A percentile compares a stretch with the other conserved stretches of the same genome.
Conservation (phyloP, 2,113 vertebrate species). For the Amphilophus citrinellus region DNA sequence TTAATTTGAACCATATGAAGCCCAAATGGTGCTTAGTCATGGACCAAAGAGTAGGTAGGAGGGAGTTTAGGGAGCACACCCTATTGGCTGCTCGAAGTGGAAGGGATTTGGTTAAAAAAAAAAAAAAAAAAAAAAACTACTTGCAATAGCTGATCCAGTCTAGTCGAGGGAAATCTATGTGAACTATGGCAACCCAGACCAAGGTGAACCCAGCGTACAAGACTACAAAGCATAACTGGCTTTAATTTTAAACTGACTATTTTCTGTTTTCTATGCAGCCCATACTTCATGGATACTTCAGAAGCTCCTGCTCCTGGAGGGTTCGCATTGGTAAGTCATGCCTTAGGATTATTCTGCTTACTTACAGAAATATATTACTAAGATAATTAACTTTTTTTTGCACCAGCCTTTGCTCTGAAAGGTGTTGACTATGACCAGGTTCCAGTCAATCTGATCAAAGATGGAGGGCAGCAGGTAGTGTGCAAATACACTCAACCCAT, state of each 20-base stretch:
- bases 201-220: constrained; percentile 71
- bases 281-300: constrained; percentile 93
- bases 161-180: constrained; percentile 14
- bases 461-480: constrained; percentile 92
- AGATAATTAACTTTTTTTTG: constrained; percentile 24
- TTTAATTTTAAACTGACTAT: neutral
- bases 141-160: constrained; percentile 17
- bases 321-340: constrained; percentile 92
- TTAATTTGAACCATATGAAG: constrained; percentile 56
- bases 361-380: neutral
- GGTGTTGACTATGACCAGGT: constrained; percentile 88
- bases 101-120: neutral
- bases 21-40: constrained; percentile 73
- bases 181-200: constrained; percentile 72
- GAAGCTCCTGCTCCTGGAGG: constrained; percentile 98
- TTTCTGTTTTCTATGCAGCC: constrained; percentile 80
- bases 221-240: neutral
- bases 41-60: constrained; percentile 74
- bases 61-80: constrained; percentile 54
- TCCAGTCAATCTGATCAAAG: constrained; percentile 89
- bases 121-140: neutral
- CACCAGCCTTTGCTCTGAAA: constrained; percentile 93
- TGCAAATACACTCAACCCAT: neutral
- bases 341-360: neutral
- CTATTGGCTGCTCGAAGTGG: constrained; percentile 74